These are phyloP conservation scores for Anolis apletophallus DNA, from an alignment of 2,797 vertebrate species.

Conservation along the genomic window DNA sequence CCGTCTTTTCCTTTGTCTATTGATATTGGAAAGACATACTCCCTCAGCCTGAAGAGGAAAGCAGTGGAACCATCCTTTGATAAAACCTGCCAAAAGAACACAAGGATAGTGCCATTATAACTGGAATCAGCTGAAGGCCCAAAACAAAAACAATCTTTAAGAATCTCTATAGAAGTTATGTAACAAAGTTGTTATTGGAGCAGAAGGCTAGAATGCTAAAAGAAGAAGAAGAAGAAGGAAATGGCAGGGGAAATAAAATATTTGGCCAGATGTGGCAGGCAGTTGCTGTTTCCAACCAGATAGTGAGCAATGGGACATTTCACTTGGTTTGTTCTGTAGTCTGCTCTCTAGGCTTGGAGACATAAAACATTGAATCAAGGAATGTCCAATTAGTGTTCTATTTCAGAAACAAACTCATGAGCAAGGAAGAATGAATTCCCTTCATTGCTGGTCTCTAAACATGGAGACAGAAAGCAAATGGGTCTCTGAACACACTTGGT, in stretches of 20 bases:
- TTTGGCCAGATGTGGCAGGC: background rate
- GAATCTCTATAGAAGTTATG: background rate
- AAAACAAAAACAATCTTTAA: background rate
- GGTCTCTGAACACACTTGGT: background rate
- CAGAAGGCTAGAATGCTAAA: background rate
- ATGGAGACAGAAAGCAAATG: background rate
- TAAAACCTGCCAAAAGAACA: too few relatives aligned
- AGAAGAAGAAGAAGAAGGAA: too few relatives aligned
- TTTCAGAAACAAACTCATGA: background rate
- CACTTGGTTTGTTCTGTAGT: background rate
- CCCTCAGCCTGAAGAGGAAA: too few relatives aligned
- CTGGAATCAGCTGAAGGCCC: too few relatives aligned
- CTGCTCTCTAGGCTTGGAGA: background rate
- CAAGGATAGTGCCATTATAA: too few relatives aligned
- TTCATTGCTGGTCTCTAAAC: background rate
- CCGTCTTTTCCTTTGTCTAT: too few relatives aligned
- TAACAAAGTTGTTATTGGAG: background rate
- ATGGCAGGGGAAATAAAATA: background rate
- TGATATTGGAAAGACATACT: too few relatives aligned
- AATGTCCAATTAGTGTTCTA: background rate
- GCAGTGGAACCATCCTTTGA: too few relatives aligned
- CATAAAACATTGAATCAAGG: background rate
- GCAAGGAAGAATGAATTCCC: background rate
- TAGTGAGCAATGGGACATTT: background rate
- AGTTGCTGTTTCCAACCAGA: background rate